phyloP scores from a whole-genome alignment of 2,888 invertebrate species.

The Apamea sordens region DNA sequence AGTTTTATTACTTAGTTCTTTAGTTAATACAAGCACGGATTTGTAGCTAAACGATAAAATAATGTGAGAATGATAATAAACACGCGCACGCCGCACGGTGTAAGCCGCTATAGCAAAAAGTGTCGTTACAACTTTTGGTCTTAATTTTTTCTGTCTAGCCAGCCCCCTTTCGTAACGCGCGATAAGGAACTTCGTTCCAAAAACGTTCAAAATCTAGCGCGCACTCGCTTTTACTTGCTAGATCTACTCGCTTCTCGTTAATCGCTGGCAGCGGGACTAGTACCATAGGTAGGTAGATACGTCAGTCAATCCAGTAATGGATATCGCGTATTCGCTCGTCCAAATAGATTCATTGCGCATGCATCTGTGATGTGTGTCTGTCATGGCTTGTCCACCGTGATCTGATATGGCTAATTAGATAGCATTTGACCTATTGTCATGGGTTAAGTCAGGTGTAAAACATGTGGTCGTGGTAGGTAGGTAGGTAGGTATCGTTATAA shows the following conservation, averaged over 20 bases:
- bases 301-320: conserved; percentile 3
- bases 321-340: conserved; percentile 20
- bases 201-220: too few species aligned
- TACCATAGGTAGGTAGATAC: background rate
- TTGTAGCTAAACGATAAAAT: background rate
- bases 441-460: conserved; percentile 44
- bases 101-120: too few species aligned
- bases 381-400: conserved; percentile 29
- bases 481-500: background rate
- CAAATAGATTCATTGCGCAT: conserved; percentile 38
- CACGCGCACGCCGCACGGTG: too few species aligned
- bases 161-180: too few species aligned
- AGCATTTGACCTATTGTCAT: conserved; percentile 39
- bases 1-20: conserved; percentile 14
- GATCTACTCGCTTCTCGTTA: background rate
- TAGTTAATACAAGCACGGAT: background rate
- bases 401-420: conserved; percentile 38
- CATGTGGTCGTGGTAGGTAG: background rate
- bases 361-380: conserved; percentile 30
- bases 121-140: too few species aligned
- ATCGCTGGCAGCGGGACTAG: background rate
- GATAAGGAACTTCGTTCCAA: too few species aligned
- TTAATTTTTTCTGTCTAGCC: too few species aligned
- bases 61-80: too few species aligned
- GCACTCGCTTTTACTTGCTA: background rate